A percentile compares a stretch with the other conserved stretches of the same genome.
Conservation (phyloP, 2,888 invertebrate genomes). For the Oxycera nigricornis region DNA sequence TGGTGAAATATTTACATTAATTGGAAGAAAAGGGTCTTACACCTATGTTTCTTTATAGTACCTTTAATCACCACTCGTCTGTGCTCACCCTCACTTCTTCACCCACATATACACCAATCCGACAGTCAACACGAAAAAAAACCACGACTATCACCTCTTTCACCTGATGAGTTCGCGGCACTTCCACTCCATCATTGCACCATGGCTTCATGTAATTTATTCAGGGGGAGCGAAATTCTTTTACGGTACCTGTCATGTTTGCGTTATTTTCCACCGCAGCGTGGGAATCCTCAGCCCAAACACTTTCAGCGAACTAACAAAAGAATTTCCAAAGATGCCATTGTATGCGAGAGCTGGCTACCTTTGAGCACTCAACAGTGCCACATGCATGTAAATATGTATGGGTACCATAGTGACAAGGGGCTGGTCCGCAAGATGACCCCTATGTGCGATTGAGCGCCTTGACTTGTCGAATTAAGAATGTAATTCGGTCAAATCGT, state of each 20-base stretch:
- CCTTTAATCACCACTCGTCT: neutral
- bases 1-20: too few species aligned
- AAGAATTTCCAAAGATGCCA: constrained; percentile 29
- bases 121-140: neutral
- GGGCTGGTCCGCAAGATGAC: constrained; percentile 26
- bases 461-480: constrained; percentile 18
- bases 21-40: too few species aligned
- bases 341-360: neutral
- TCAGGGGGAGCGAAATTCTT: constrained; percentile 48
- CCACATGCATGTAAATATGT: neutral
- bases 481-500: constrained; percentile 16
- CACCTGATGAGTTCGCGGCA: constrained; percentile 26
- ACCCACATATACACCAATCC: neutral
- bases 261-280: constrained; percentile 28
- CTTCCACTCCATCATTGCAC: constrained; percentile 14
- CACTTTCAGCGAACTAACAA: constrained; percentile 34
- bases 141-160: constrained; percentile 1
- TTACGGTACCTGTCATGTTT: constrained; percentile 41
- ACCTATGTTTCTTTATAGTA: too few species aligned
- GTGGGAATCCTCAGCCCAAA: constrained; percentile 25
- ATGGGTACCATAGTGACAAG: neutral
- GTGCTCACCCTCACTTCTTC: neutral
- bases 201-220: constrained; percentile 42
- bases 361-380: neutral
- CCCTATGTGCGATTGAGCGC: constrained; percentile 16